These are phyloP conservation scores for Cerceris rybyensis DNA, from an alignment of 2,888 invertebrate genomes.

Conservation along the genomic window DNA sequence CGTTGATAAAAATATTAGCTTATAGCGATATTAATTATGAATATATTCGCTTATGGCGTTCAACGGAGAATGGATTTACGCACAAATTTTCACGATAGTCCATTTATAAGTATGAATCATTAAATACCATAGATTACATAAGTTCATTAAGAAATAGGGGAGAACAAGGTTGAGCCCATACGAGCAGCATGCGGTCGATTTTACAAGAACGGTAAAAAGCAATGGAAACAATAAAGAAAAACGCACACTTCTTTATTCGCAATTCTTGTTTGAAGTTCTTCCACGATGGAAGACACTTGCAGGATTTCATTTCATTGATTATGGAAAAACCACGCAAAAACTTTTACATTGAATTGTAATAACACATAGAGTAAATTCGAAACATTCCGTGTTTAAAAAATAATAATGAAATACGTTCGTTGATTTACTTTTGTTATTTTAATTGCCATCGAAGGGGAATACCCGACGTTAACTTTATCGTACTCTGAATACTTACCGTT, in stretches of 20 bases:
- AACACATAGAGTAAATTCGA: background rate
- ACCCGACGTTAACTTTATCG: slow-evolving; percentile 1
- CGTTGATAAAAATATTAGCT: background rate
- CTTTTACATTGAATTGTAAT: background rate
- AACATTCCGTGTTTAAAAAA: slow-evolving; percentile 19
- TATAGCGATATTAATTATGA: slow-evolving; percentile 3
- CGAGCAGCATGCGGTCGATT: slow-evolving; percentile 17
- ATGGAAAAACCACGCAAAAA: background rate
- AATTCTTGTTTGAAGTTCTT: slow-evolving; percentile 11
- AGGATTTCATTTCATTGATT: background rate
- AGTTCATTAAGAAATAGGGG: background rate
- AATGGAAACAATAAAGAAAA: background rate
- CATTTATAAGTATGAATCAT: background rate
- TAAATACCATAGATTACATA: slow-evolving; percentile 8
- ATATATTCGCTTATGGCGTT: background rate
- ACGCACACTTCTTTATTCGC: slow-evolving; percentile 32
- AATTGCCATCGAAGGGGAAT: background rate
- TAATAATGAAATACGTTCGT: background rate
- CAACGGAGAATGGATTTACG: slow-evolving; percentile 20
- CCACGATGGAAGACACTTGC: background rate
- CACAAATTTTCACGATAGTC: slow-evolving; percentile 33
- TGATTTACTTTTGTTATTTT: background rate
- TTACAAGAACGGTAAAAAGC: slow-evolving; percentile 25
- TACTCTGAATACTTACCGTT: slow-evolving; percentile 9
- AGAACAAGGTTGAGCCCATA: background rate